A percentile compares a stretch with the other conserved stretches of the same genome.
These are phyloP conservation scores for Monoplex corrugatus DNA, from an alignment of 2,888 invertebrate genomes.

Conservation along the genomic window DNA sequence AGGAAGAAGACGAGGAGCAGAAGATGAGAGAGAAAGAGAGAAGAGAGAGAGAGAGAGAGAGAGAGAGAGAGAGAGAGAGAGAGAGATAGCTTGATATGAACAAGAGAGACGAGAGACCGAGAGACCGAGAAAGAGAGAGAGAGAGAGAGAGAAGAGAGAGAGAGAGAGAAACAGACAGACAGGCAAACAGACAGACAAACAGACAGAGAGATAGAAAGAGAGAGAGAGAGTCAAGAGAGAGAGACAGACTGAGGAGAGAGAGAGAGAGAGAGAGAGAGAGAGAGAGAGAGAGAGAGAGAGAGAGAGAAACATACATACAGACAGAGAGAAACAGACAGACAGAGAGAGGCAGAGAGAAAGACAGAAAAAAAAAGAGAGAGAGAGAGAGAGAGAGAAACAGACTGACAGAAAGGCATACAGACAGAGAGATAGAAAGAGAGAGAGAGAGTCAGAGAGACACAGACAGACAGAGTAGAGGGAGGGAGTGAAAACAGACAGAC, in stretches of 20 bases:
- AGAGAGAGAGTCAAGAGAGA: too few relatives aligned
- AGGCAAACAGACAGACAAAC: too few relatives aligned
- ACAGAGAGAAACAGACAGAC: not conserved
- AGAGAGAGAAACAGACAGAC: too few relatives aligned
- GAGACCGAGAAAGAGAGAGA: not conserved
- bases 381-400: not conserved
- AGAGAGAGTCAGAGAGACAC: not conserved
- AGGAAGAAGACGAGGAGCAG: not conserved
- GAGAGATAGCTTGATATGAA: not conserved
- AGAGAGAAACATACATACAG: not conserved
- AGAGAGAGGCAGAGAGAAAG: not conserved
- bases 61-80: not conserved
- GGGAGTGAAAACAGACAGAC: not conserved
- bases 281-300: not conserved
- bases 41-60: not conserved
- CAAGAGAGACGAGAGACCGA: not conserved
- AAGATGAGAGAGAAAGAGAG: not conserved
- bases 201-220: too few relatives aligned
- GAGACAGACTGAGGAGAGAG: too few relatives aligned
- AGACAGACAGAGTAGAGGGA: not conserved
- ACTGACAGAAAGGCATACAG: not conserved
- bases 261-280: not conserved
- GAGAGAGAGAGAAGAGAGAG: not conserved
- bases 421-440: not conserved
- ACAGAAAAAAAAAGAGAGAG: not conserved